phyloP scores from a whole-genome alignment of 2,888 invertebrate genomes.

The Odontomyia ornata region DNA sequence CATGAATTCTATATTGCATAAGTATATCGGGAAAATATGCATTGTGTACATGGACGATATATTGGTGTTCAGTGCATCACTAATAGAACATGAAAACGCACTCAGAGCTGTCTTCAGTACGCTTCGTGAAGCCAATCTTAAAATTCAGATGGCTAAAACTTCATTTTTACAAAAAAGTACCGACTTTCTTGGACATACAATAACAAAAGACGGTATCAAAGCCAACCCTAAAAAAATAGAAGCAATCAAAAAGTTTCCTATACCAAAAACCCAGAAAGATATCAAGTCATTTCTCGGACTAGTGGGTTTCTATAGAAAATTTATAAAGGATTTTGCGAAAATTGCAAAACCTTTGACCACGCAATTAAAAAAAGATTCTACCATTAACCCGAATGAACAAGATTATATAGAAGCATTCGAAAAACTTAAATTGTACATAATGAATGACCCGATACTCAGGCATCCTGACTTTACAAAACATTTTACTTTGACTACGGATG shows the following conservation, averaged over 20 bases:
- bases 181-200: slow-evolving; percentile 54
- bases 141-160: slow-evolving; percentile 52
- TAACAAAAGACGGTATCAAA: slow-evolving; percentile 54
- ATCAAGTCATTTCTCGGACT: slow-evolving; percentile 53
- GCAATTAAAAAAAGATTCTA: background rate
- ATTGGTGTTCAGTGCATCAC: slow-evolving; percentile 52
- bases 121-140: slow-evolving; percentile 51
- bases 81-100: slow-evolving; percentile 53
- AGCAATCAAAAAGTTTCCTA: slow-evolving; percentile 52
- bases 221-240: slow-evolving; percentile 55
- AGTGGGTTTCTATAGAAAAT: slow-evolving; percentile 21
- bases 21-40: slow-evolving; percentile 48
- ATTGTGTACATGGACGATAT: slow-evolving; percentile 49
- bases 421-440: slow-evolving; percentile 5
- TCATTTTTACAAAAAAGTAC: slow-evolving; percentile 26
- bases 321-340: slow-evolving; percentile 31
- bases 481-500: background rate
- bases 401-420: background rate
- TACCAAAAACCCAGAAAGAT: slow-evolving; percentile 52
- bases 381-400: background rate
- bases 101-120: slow-evolving; percentile 52
- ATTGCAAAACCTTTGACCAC: slow-evolving; percentile 12
- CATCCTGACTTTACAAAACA: background rate
- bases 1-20: slow-evolving; percentile 53
- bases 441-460: slow-evolving; percentile 14